phyloP scores from a whole-genome alignment of 2,113 vertebrate genomes.

The Urocitellus parryii region DNA sequence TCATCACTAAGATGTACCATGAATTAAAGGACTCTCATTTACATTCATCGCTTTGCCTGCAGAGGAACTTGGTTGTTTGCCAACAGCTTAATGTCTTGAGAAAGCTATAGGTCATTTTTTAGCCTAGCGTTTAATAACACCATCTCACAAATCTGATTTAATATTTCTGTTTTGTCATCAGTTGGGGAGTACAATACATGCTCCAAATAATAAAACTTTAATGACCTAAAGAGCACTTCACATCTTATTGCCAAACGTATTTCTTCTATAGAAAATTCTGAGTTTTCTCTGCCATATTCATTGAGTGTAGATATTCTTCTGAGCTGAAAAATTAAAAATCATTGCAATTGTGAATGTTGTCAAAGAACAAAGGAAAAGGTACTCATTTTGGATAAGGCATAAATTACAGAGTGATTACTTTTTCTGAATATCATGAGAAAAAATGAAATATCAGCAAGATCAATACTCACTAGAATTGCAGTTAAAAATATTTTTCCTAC shows the following conservation, averaged over 20 bases:
- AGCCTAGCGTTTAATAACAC: constrained; percentile 54
- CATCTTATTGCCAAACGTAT: background rate
- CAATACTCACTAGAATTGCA: constrained; percentile 36
- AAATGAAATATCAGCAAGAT: constrained; percentile 31
- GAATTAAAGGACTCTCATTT: constrained; percentile 62
- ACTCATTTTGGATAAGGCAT: constrained; percentile 21
- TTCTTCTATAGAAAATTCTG: constrained; percentile 48
- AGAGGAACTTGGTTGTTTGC: constrained; percentile 63
- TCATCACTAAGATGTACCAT: background rate
- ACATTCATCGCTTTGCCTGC: constrained; percentile 51
- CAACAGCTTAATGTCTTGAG: constrained; percentile 67
- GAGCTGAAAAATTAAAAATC: background rate
- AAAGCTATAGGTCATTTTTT: constrained; percentile 66
- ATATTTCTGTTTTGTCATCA: constrained; percentile 47
- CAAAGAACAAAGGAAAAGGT: constrained; percentile 54
- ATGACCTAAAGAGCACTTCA: constrained; percentile 44
- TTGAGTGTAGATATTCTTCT: constrained; percentile 43
- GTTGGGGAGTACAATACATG: constrained; percentile 43
- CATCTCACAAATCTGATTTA: constrained; percentile 67
- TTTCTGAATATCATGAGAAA: constrained; percentile 58
- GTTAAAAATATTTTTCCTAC: constrained; percentile 14
- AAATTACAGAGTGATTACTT: background rate
- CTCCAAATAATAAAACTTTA: constrained; percentile 67
- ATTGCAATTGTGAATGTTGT: constrained; percentile 26
- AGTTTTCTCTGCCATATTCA: constrained; percentile 16